Conservation (phyloP, 2,888 invertebrate genomes). For the Volucella bombylans region DNA sequence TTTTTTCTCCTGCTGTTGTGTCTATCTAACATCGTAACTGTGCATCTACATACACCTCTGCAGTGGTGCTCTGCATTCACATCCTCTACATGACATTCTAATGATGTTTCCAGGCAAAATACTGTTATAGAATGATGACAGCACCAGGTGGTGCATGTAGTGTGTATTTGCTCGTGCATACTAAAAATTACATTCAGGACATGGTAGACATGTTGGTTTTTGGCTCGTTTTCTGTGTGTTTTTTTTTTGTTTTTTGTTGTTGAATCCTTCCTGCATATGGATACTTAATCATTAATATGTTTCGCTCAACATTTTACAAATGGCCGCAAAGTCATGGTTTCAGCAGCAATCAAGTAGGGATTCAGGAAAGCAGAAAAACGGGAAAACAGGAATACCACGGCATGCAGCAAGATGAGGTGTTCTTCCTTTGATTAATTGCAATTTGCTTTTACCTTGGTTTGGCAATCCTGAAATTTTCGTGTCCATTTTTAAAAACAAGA, state of each 20-base stretch:
- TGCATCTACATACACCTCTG: conserved; percentile 53
- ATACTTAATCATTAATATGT: conserved; percentile 53
- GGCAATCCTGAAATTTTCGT: no score
- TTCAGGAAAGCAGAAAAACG: no score
- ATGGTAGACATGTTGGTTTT: neutral
- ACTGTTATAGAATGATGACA: conserved; percentile 57
- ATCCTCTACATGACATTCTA: conserved; percentile 63
- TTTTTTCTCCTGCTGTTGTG: neutral
- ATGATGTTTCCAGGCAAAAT: conserved; percentile 70
- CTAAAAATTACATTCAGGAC: conserved; percentile 8
- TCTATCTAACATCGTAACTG: neutral
- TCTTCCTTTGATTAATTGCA: no score
- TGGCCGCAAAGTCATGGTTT: conserved; percentile 34
- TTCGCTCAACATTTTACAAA: conserved; percentile 23
- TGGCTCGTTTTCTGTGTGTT: neutral
- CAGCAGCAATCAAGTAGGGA: no score
- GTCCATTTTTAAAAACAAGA: no score
- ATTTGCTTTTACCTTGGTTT: no score
- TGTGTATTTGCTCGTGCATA: conserved; percentile 27
- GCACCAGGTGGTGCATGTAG: conserved; percentile 32
- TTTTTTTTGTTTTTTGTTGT: no score
- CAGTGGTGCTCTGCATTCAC: conserved; percentile 58
- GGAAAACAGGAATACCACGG: no score
- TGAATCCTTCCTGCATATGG: conserved; percentile 59
- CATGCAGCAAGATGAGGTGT: no score